Evolutionary conservation across 2,113 vertebrate genomes (phyloP).

Genomic region (Pandion haliaetus): DNA sequence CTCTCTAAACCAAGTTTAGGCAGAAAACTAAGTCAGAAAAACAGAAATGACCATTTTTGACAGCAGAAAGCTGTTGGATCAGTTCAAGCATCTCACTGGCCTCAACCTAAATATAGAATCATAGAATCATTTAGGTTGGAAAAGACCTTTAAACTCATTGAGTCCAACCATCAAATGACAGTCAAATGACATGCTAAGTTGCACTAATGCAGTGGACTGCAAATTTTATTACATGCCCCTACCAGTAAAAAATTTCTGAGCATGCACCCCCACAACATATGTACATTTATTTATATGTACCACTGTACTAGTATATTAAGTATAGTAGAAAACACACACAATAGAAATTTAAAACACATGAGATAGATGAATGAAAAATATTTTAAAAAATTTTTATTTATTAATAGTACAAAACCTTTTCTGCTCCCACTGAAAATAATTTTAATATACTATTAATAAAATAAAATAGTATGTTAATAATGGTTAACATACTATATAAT

Average conservation of each 20-base stretch:
- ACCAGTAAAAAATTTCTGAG: neutral
- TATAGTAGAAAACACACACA: neutral
- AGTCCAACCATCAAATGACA: no score
- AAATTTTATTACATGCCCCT: neutral
- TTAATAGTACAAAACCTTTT: neutral
- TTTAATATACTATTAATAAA: neutral
- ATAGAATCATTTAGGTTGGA: no score
- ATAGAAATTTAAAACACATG: neutral
- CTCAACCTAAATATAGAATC: neutral
- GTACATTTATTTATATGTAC: neutral
- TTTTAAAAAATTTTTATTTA: neutral
- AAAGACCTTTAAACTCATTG: no score
- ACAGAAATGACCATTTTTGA: neutral
- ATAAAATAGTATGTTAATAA: neutral
- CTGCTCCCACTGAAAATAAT: neutral
- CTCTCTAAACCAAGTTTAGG: neutral
- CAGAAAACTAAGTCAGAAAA: neutral
- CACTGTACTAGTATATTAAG: neutral
- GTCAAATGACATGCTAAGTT: neutral
- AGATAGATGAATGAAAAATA: neutral
- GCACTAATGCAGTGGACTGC: neutral
- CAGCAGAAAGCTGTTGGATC: neutral
- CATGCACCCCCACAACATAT: neutral
- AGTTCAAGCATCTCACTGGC: neutral
- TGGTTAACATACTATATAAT: neutral